phyloP scores from a whole-genome alignment of 2,113 vertebrate genomes.

The Rhynchomys soricoides region DNA sequence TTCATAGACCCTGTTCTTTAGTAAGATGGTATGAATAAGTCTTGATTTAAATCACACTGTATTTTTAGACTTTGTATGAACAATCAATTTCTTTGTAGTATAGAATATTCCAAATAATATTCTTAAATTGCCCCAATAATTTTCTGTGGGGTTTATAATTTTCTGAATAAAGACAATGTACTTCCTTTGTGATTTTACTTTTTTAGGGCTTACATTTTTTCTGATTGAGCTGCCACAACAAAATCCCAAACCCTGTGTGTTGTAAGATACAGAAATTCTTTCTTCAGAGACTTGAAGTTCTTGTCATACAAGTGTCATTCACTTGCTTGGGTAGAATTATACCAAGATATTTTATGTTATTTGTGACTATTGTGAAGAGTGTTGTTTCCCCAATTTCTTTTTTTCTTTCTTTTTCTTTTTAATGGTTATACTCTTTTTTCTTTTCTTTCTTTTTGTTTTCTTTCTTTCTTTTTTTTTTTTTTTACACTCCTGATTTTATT shows the following conservation, averaged over 20 bases:
- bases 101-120: neutral
- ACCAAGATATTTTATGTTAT: no score
- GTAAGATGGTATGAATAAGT: neutral
- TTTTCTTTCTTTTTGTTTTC: no score
- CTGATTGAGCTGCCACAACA: neutral
- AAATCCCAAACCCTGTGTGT: neutral
- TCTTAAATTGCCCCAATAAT: neutral
- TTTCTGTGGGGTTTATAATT: neutral
- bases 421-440: no score
- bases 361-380: no score
- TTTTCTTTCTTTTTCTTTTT: no score
- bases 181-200: neutral
- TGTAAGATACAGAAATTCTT: neutral
- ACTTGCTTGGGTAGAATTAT: no score
- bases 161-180: neutral
- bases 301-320: no score
- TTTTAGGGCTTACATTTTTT: neutral
- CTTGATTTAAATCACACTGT: conserved; percentile 2
- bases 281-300: neutral
- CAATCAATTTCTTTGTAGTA: neutral
- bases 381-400: no score
- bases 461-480: no score
- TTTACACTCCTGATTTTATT: no score
- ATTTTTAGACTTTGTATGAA: neutral
- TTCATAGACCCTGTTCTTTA: neutral